Base-by-base conservation (phyloP, 2,888 invertebrate species). In the Craniophora ligustri region DNA sequence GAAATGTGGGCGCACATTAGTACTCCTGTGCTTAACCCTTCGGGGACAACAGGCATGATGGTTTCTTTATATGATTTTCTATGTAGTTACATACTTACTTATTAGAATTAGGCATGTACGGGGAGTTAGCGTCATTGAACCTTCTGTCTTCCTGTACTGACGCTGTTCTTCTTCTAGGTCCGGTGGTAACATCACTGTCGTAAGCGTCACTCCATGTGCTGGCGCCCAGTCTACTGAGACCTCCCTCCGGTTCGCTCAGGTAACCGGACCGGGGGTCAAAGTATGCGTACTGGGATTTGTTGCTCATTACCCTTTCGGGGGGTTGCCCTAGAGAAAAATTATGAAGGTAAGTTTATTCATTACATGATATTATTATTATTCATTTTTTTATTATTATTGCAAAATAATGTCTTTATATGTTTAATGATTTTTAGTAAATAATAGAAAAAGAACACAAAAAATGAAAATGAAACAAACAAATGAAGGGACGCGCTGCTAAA, bases 211-310 rank as follows among this genome's bases (percentile, higher is more conserved):
- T 89, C 89, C 90, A 91, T 2, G 89, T 85, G 51, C 88, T 85
- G 0, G 84, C 75, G 1, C 87, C 84, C 1, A 87, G 76, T 32
- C 91, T 72, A 31, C 87, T 83, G 8, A 87, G 77, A 2, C 92
- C 92, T 0, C 93, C 93, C 50, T 94, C 94, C 0, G 94, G 94
- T 63, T 94, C 94, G 61, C 93, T 93, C 18, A 93, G 79, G 78
- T 94, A 94, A 0, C 94, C 94, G 0, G 93, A 93, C 0, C 93
- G 89, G 0, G 93, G 93, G 73, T 94, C 93, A 76, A 94, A 93
- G 81, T 94, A 94, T 0, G 93, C 92, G 76, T 93, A 94, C 66
- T 94, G 94, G 0, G 92, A 92, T 67, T 88, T 88, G 78, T 89
- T 91, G 61, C 85, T 76, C n/a, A 75, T 72, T 4, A 86, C 84